Conservation (phyloP, 35 echinoderm and acorn worm genomes). For the Anneissia japonica region DNA sequence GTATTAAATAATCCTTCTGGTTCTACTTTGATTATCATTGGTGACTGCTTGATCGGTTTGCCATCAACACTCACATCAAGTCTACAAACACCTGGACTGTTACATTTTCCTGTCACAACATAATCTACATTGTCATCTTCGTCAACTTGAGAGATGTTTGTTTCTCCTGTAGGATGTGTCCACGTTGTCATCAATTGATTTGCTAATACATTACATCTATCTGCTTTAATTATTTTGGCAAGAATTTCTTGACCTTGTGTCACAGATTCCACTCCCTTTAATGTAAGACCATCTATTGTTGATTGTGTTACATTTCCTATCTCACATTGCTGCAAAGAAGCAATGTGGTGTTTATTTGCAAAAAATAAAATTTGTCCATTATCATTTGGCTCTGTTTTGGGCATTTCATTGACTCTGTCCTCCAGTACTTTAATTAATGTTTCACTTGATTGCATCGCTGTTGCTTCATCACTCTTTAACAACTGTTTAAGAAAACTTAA, state of each 20-base stretch:
- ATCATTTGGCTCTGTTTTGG: not conserved
- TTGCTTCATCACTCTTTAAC: not conserved
- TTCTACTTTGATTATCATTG: not conserved
- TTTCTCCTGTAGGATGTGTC: not conserved
- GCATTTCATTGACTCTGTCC: not conserved
- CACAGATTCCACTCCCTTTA: not conserved
- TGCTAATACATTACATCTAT: not conserved
- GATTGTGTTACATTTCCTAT: not conserved
- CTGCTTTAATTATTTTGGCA: not conserved
- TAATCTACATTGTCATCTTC: not conserved
- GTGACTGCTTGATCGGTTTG: not conserved
- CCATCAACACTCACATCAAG: not conserved
- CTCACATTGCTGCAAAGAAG: not conserved
- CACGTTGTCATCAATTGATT: not conserved
- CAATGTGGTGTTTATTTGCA: not conserved
- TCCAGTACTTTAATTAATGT: not conserved
- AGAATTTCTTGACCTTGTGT: not conserved
- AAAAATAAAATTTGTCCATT: not conserved
- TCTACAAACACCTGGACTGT: not conserved
- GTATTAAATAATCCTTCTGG: not conserved
- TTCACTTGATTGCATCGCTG: not conserved
- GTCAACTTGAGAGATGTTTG: not conserved
- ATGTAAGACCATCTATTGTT: not conserved
- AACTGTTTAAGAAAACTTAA: not conserved
- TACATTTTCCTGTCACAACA: not conserved